Conservation (phyloP, 2,113 vertebrate genomes). For the Chionomys nivalis region DNA sequence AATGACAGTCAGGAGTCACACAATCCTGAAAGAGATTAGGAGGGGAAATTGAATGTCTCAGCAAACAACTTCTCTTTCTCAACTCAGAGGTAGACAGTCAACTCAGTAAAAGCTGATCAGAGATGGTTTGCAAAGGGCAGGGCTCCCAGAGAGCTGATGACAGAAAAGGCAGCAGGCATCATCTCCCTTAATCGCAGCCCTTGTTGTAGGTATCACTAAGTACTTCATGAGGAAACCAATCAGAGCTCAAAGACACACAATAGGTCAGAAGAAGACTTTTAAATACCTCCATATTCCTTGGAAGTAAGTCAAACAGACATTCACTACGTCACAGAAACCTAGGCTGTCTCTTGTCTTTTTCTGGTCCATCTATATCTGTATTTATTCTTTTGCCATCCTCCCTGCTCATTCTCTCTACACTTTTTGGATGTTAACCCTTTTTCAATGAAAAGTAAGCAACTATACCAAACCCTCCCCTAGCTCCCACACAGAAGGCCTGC, state of each 20-base stretch:
- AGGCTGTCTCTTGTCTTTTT: not conserved
- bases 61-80: not conserved
- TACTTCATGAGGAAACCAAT: not conserved
- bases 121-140: not conserved
- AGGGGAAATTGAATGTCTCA: not conserved
- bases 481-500: slow-evolving; percentile 5
- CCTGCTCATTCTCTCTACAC: too few species aligned
- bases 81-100: not conserved
- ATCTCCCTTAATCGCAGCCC: not conserved
- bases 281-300: not conserved
- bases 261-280: rapidly evolving
- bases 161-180: not conserved
- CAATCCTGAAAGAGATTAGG: not conserved
- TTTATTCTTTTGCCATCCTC: not conserved
- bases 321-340: not conserved
- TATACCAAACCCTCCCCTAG: slow-evolving; percentile 39
- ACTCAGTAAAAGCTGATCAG: not conserved
- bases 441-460: not conserved
- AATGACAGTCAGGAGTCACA: not conserved
- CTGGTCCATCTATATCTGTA: not conserved
- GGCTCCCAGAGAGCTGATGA: not conserved
- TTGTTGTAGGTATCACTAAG: not conserved
- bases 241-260: not conserved
- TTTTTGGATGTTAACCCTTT: not conserved
- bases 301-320: not conserved